These are phyloP conservation scores for Apamea sordens DNA, from an alignment of 2,888 invertebrate species.

Conservation along the genomic window DNA sequence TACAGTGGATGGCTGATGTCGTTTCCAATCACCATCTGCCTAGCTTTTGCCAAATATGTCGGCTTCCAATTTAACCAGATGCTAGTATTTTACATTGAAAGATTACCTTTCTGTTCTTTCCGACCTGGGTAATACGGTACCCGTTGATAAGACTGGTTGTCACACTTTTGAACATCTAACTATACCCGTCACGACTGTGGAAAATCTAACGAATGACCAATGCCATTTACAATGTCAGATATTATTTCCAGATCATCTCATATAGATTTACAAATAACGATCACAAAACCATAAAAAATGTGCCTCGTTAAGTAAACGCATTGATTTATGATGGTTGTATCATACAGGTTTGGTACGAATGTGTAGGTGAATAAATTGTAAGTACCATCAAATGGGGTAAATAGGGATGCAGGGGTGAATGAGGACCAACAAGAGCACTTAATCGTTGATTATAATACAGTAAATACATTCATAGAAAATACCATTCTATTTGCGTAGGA, in stretches of 20 bases:
- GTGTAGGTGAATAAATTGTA: neutral
- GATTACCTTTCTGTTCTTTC: neutral
- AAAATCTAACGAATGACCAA: neutral
- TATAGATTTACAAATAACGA: neutral
- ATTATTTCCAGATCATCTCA: neutral
- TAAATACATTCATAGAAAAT: neutral
- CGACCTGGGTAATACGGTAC: neutral
- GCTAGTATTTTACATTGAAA: too few relatives aligned
- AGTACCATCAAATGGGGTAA: too few relatives aligned
- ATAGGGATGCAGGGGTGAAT: too few relatives aligned
- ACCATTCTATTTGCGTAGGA: slow-evolving; percentile 6
- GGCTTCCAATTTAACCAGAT: neutral
- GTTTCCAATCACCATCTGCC: too few relatives aligned
- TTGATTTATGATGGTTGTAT: neutral
- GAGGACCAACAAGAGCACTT: too few relatives aligned
- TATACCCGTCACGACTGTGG: neutral
- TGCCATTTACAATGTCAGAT: neutral
- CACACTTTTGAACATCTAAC: neutral
- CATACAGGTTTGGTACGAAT: neutral
- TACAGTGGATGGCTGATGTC: neutral
- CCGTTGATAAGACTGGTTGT: neutral
- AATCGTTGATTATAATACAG: too few relatives aligned
- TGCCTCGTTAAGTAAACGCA: too few relatives aligned
- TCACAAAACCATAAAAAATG: too few relatives aligned
- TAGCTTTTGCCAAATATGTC: neutral